Evolutionary conservation across 2,797 vertebrate species (phyloP).

Genomic region (Myotis vivesi): DNA sequence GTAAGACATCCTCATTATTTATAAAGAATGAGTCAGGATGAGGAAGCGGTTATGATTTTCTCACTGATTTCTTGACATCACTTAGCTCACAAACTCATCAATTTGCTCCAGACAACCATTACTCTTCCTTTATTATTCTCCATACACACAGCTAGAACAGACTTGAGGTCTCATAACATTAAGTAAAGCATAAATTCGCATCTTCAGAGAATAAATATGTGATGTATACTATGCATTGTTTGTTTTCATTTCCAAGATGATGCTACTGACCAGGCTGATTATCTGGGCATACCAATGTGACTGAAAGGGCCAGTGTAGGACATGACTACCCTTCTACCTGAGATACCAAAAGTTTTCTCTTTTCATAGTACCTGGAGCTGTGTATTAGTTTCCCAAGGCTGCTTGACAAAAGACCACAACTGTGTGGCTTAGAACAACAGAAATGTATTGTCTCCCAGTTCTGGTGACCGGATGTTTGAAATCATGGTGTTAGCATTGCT

Average conservation of each 20-base stretch:
- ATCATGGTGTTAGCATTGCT: background rate
- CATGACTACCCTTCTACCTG: background rate
- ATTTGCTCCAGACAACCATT: background rate
- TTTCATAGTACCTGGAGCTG: background rate
- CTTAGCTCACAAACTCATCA: background rate
- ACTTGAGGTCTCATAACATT: background rate
- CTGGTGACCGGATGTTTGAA: background rate
- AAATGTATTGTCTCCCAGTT: background rate
- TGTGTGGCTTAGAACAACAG: background rate
- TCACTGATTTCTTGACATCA: conserved; percentile 16
- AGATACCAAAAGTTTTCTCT: background rate
- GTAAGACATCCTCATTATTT: conserved; percentile 17
- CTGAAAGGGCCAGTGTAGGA: background rate
- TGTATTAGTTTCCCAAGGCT: background rate
- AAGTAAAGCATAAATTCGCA: background rate
- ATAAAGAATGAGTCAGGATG: background rate
- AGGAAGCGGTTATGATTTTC: conserved; percentile 20
- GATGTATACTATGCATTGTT: background rate
- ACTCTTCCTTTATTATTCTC: background rate
- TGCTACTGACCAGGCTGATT: background rate
- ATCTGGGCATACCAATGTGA: background rate
- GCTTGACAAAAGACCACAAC: background rate
- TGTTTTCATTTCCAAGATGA: conserved; percentile 8
- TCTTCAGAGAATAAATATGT: background rate
- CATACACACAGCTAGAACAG: background rate